phyloP scores from a whole-genome alignment of 2,888 invertebrate species.

The Anaspis maculata region DNA sequence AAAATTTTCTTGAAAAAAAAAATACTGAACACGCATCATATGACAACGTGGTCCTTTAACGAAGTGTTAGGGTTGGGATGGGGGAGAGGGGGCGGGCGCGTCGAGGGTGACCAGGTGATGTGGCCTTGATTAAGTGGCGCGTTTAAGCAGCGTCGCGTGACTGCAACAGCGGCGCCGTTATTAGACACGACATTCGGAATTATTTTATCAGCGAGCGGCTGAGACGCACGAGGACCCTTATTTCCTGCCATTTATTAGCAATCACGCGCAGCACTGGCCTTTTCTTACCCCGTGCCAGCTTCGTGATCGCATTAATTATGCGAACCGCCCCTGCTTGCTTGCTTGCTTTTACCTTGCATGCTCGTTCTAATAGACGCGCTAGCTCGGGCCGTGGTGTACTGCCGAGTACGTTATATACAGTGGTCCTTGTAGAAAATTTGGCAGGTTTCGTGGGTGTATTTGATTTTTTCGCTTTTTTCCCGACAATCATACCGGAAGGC shows the following conservation, averaged over 20 bases:
- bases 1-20: too few species aligned
- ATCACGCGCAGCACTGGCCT: constrained; percentile 41
- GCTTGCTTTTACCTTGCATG: constrained; percentile 3
- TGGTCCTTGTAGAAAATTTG: too few species aligned
- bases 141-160: constrained; percentile 37
- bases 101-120: constrained; percentile 17
- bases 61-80: too few species aligned
- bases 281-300: constrained; percentile 41
- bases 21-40: too few species aligned
- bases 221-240: constrained; percentile 43
- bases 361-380: constrained; percentile 24
- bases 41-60: too few species aligned
- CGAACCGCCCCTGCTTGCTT: constrained; percentile 40
- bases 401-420: too few species aligned
- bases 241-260: constrained; percentile 45
- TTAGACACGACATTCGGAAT: constrained; percentile 45
- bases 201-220: constrained; percentile 44
- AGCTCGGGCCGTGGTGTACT: too few species aligned
- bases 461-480: too few species aligned
- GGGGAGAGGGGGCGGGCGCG: constrained; percentile 3
- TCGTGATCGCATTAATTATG: constrained; percentile 41
- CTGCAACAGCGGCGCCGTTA: constrained; percentile 34
- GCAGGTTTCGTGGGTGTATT: too few species aligned
- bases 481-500: too few species aligned
- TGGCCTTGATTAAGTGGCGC: constrained; percentile 37